phyloP scores from a whole-genome alignment of 2,888 invertebrate genomes.

The Rhamphomyia laevipes region DNA sequence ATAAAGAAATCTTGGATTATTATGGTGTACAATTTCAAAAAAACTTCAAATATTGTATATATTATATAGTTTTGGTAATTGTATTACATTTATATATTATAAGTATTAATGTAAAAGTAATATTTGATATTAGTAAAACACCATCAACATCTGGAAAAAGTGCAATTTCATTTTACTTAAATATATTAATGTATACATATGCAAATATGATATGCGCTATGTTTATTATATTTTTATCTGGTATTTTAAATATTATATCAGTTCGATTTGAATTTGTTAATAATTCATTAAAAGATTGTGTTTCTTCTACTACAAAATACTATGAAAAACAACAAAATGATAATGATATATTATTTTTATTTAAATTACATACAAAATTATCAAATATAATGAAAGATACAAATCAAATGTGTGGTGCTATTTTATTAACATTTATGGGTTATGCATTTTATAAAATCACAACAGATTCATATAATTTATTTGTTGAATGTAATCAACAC shows the following conservation, averaged over 20 bases:
- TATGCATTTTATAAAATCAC: conserved; percentile 33
- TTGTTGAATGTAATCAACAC: conserved; percentile 27
- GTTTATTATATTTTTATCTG: conserved; percentile 26
- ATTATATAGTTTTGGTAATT: conserved; percentile 22
- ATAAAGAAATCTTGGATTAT: conserved; percentile 25
- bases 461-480: conserved; percentile 31
- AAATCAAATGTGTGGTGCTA: conserved; percentile 29
- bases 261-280: conserved; percentile 29
- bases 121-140: conserved; percentile 18
- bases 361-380: conserved; percentile 29
- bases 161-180: neutral
- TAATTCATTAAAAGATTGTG: conserved; percentile 22
- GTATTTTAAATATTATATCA: conserved; percentile 25
- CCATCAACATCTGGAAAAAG: conserved; percentile 22
- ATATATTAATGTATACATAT: neutral
- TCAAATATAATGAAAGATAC: conserved; percentile 27
- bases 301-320: conserved; percentile 4
- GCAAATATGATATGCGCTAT: conserved; percentile 26
- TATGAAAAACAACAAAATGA: conserved; percentile 15
- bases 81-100: conserved; percentile 26
- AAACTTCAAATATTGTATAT: conserved; percentile 23
- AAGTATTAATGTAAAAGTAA: conserved; percentile 17
- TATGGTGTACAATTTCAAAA: conserved; percentile 21
- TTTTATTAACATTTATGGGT: conserved; percentile 30
- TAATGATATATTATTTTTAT: conserved; percentile 27